Conservation (phyloP, 1,140 invertebrate species). For the Laupala kohalensis region DNA sequence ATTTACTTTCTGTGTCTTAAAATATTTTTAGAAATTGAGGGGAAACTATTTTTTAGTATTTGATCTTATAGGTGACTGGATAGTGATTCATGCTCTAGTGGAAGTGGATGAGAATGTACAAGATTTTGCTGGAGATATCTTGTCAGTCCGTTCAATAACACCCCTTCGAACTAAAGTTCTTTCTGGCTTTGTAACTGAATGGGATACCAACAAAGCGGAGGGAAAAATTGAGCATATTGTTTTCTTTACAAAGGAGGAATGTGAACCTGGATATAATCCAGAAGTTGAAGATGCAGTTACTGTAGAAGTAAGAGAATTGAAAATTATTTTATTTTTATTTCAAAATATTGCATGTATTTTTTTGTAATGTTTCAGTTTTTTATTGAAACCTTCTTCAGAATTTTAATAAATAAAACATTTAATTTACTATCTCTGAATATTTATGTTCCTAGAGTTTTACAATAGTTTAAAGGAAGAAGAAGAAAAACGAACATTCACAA, state of each 20-base stretch:
- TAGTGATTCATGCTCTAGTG: constrained; percentile 38
- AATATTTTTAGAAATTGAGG: not conserved
- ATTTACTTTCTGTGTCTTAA: not conserved
- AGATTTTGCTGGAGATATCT: constrained; percentile 35
- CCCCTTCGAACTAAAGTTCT: constrained; percentile 37
- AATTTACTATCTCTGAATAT: no score
- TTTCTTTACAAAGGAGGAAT: constrained; percentile 37
- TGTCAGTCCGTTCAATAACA: constrained; percentile 38
- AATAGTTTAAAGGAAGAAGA: no score
- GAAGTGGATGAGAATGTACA: constrained; percentile 36
- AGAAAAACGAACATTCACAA: no score
- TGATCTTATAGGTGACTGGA: constrained; percentile 41
- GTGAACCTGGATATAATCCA: constrained; percentile 37
- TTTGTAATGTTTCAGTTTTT: no score
- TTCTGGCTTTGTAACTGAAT: constrained; percentile 36
- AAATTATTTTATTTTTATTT: not conserved
- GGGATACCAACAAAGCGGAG: constrained; percentile 26
- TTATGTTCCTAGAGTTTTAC: no score
- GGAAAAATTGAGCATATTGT: constrained; percentile 38
- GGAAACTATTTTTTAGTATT: not conserved
- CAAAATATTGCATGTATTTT: no score
- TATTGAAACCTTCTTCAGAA: no score
- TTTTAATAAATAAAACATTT: no score
- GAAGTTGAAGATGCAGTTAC: constrained; percentile 33
- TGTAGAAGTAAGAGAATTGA: not conserved